Evolutionary conservation across 2,113 vertebrate genomes (phyloP).

Genomic region (Capricornis sumatraensis): DNA sequence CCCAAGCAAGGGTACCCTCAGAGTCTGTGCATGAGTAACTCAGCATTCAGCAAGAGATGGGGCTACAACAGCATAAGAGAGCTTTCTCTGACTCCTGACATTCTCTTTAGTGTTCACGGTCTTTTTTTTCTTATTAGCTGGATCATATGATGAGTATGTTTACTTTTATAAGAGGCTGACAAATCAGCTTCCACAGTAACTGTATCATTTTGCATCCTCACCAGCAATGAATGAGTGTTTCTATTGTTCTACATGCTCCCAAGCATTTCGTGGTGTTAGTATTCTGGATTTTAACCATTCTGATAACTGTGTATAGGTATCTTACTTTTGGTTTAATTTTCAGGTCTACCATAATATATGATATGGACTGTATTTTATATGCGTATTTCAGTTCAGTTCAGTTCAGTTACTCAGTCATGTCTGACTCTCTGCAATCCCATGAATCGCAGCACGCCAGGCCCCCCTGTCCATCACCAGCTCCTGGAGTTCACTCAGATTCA

Average conservation of each 20-base stretch:
- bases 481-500: too few relatives aligned
- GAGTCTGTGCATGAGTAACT: not conserved
- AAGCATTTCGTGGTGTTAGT: not conserved
- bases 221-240: not conserved
- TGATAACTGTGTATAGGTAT: not conserved
- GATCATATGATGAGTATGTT: not conserved
- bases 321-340: not conserved
- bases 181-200: not conserved
- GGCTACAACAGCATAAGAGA: not conserved
- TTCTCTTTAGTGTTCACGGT: not conserved
- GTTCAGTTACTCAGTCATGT: too few relatives aligned
- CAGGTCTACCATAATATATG: not conserved
- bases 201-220: not conserved
- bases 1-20: not conserved
- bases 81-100: not conserved
- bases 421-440: too few relatives aligned
- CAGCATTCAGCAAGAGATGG: not conserved
- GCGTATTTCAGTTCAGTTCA: not conserved
- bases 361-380: not conserved
- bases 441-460: too few relatives aligned
- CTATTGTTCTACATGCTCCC: not conserved
- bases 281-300: not conserved
- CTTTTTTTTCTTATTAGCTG: not conserved
- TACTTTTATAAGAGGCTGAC: not conserved
- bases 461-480: too few relatives aligned